Evolutionary conservation across 2,113 vertebrate species (phyloP), one percentile per base, ranked within the genome.

Genomic region (Tenebrosternarchus preto): DNA sequence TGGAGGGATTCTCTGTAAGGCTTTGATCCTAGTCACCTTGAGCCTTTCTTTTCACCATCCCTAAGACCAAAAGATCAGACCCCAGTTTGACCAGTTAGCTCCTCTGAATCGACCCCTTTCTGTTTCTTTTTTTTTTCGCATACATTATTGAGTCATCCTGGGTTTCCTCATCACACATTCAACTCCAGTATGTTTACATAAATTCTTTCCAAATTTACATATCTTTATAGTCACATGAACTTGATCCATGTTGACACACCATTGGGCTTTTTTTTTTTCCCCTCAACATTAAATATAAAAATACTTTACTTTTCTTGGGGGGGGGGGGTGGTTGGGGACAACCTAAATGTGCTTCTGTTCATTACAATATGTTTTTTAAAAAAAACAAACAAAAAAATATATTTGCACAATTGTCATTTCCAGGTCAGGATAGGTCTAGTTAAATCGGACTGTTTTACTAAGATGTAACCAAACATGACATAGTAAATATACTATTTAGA

Each of bases 371-470:
- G 29, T 66, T 27, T 56, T 64, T 64, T n/a, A 20, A 69, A 74
- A 43, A 43, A 2, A 43, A 36, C 3, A 36, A 36, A 36, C 3
- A 36, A 36, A 7, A 9, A 36, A 36, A 36, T 4, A 36, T 4
- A 36, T 2, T 31, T 78, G 75, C 70, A 74, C 50, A 70, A 73
- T 73, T 59, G 50, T 24, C 63, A 17, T 4, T 67, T 74, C 36
- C 31, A 53, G 24, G n/a, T 61, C 67, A 43, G 27, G 70, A 39
- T 15, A 66, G 53, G 60, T 59, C 73, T 76, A n/a, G 66, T 24
- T 29, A 43, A 46, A 63, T 84, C 64, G 69, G 73, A 85, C 76
- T 69, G 67, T 86, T 84, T 84, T 4, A 78, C 70, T 60, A 71
- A 76, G 82, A 78, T 73, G 76, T 61, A 87, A 77, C 60, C 80